Evolutionary conservation across 2,113 vertebrate genomes (phyloP), one percentile per base, ranked within the genome.

Genomic region (Micromys minutus): DNA sequence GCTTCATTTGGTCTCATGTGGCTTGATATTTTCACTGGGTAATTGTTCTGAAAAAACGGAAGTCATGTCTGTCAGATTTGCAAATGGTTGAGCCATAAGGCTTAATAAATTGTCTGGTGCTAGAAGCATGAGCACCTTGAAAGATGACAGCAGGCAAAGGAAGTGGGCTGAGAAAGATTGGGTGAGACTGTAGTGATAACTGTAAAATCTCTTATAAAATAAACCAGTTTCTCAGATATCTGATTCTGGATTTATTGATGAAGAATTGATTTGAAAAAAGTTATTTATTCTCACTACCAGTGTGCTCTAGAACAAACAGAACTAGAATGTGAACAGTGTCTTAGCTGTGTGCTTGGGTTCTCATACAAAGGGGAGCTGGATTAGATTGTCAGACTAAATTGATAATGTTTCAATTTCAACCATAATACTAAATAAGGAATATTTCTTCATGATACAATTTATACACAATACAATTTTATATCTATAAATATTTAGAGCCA

Each of bases 141-240:
- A 94, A 94, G 67, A 88, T 80, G 26, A 47, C 77, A 95, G 42
- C 59, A 94, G 77, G 72, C 67, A 85, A 90, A 22, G 71, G 75
- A 71, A 72, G 15, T 63, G 55, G 47, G 61, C 19, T 52, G 24
- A 79, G 94, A 90, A 16, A 39, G 71, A 71, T 55, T 81, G 7
- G 12, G 29, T 55, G 52, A 83, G 86, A 67, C 95, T 57, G 29
- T 74, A 47, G 45, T 86, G 29, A 63, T 72, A 83, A 87, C 15
- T 93, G 1, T 52, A 87, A 84, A 81, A 24, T 83, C 90, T 96
- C 47, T 36, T 88, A 50, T 95, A 90, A 87, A 94, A 87, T 95
- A 87, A 89, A 69, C 24, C 1, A 74, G 21, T 57, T 95, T 13
- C 26, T 95, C 24, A 91, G 47, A 5, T 92, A 69, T 4, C 88